A percentile compares a stretch with the other conserved stretches of the same genome.
Conservation (phyloP, 1,140 invertebrate species). For the Plodia interpunctella region DNA sequence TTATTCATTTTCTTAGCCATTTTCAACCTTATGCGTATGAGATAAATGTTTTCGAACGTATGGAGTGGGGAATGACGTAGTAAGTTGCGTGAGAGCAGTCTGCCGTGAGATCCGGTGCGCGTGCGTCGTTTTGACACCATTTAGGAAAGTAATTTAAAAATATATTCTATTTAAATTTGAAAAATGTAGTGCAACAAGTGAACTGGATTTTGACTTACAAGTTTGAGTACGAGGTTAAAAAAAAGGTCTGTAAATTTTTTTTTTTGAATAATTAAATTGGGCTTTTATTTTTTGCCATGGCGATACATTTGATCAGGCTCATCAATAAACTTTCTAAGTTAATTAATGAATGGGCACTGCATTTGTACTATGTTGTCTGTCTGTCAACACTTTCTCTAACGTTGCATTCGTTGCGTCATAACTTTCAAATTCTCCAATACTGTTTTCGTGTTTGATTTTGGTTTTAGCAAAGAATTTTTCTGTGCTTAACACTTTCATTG, state of each 20-base stretch:
- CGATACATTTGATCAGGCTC: not conserved
- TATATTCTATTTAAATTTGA: constrained; percentile 2
- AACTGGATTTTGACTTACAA: not conserved
- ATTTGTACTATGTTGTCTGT: constrained; percentile 29
- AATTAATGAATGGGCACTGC: constrained; percentile 47
- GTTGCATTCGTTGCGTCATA: constrained; percentile 39
- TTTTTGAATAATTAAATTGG: not conserved
- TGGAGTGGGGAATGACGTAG: constrained; percentile 45
- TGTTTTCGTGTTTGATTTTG: constrained; percentile 8
- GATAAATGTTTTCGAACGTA: constrained; percentile 11
- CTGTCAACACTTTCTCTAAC: constrained; percentile 50
- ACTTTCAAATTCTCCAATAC: constrained; percentile 27
- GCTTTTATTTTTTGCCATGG: not conserved
- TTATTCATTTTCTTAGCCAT: constrained; percentile 16
- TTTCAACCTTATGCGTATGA: constrained; percentile 22
- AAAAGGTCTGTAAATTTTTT: not conserved
- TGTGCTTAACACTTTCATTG: not conserved
- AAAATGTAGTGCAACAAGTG: not conserved
- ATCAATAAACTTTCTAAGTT: constrained; percentile 43
- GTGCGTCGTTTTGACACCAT: constrained; percentile 30
- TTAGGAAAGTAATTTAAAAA: constrained; percentile 24
- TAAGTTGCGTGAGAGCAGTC: constrained; percentile 45
- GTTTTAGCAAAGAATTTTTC: not conserved
- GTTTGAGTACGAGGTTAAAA: too few relatives aligned
- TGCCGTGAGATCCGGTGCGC: constrained; percentile 44